Percentiles rank a stretch among this genome's conserved stretches.
Evolutionary conservation across 1,140 invertebrate genomes (phyloP).

Genomic region (Oncopodura yosiiana): DNA sequence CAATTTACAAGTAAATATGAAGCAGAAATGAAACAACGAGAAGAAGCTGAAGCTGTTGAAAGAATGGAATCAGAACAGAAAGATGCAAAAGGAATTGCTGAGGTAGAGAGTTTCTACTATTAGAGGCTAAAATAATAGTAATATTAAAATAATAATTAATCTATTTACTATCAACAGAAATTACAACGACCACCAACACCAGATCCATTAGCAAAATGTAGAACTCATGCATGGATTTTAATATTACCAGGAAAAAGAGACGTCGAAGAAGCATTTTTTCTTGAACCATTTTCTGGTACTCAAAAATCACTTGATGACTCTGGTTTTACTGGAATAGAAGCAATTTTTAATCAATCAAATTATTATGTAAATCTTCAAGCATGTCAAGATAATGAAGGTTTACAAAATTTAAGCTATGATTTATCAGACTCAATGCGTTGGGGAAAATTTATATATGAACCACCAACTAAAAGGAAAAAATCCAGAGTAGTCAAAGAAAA

Average conservation of each 20-base stretch:
- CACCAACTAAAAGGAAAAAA: conserved; percentile 45
- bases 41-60: conserved; percentile 43
- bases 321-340: conserved; percentile 67
- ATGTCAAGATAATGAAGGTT: conserved; percentile 39
- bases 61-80: conserved; percentile 48
- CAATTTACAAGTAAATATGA: conserved; percentile 17
- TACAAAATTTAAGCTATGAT: conserved; percentile 46
- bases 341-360: conserved; percentile 75
- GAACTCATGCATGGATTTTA: conserved; percentile 76
- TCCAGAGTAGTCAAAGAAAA: conserved; percentile 29
- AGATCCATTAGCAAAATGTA: conserved; percentile 57
- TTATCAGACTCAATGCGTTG: conserved; percentile 50
- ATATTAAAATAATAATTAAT: no score
- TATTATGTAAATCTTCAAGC: conserved; percentile 72
- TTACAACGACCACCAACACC: conserved; percentile 7
- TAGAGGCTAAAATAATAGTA: conserved; percentile 34
- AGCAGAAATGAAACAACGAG: conserved; percentile 29
- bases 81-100: conserved; percentile 35
- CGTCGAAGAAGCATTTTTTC: conserved; percentile 58
- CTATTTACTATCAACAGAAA: conserved; percentile 4
- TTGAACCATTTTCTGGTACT: conserved; percentile 68
- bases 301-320: conserved; percentile 47
- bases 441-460: conserved; percentile 59
- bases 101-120: conserved; percentile 38
- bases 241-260: conserved; percentile 52